Conservation (phyloP, 2,113 vertebrate species). For the Dasyprocta punctata region DNA sequence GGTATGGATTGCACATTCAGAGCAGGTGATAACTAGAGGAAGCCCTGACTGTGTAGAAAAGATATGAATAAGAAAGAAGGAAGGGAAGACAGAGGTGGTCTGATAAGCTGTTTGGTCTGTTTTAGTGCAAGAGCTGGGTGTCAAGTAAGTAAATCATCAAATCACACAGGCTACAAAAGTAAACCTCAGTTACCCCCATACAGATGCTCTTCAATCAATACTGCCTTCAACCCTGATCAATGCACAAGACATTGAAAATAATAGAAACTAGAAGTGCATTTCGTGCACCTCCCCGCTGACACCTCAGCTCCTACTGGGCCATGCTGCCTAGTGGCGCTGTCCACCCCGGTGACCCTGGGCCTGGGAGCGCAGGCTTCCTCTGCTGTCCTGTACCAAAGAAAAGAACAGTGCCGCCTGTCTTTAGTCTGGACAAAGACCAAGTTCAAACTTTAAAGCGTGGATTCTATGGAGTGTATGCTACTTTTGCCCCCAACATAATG, state of each 20-base stretch:
- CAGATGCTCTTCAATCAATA: neutral
- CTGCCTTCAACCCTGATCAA: neutral
- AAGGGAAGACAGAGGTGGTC: neutral
- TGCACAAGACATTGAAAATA: neutral
- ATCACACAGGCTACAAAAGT: neutral
- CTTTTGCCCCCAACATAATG: neutral
- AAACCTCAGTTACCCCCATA: neutral
- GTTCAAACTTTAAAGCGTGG: neutral
- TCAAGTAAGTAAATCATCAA: slow-evolving; percentile 4
- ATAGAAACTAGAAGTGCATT: neutral
- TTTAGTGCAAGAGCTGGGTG: neutral
- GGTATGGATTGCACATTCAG: neutral
- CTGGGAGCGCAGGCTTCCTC: neutral
- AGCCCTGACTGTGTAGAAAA: neutral
- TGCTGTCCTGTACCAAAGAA: neutral
- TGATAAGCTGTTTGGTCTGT: neutral
- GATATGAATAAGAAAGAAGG: neutral
- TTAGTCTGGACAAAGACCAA: too few species aligned
- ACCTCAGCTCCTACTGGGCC: too few species aligned
- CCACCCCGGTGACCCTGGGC: accelerated
- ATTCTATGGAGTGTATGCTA: neutral
- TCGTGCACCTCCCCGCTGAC: neutral
- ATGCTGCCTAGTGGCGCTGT: neutral
- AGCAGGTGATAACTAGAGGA: neutral
- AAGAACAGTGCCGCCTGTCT: neutral